These are phyloP conservation scores for Anagyrus pseudococci DNA, from an alignment of 2,888 invertebrate genomes.

Conservation along the genomic window DNA sequence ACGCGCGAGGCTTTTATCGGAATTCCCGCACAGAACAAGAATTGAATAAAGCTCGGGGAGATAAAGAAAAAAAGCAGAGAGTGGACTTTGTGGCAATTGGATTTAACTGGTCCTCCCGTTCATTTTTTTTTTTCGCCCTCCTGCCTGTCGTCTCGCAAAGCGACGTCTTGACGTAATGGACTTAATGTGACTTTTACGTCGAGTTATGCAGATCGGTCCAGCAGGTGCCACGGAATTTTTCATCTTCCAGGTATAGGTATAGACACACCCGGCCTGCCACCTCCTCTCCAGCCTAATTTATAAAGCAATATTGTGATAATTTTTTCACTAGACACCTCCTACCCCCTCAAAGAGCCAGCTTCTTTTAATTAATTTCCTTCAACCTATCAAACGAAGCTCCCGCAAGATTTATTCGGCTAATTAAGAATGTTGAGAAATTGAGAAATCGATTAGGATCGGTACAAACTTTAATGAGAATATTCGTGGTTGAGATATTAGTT, in stretches of 20 bases:
- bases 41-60: slow-evolving; percentile 29
- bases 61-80: slow-evolving; percentile 8
- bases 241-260: slow-evolving; percentile 12
- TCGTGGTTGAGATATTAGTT: too few relatives aligned
- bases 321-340: slow-evolving; percentile 5
- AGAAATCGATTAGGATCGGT: too few relatives aligned
- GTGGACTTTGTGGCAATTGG: too few relatives aligned
- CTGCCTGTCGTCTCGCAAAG: neutral
- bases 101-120: slow-evolving; percentile 27
- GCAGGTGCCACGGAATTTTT: slow-evolving; percentile 26
- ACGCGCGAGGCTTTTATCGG: slow-evolving; percentile 38
- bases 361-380: too few relatives aligned
- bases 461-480: too few relatives aligned
- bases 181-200: slow-evolving; percentile 37
- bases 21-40: slow-evolving; percentile 22
- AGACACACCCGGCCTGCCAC: too few relatives aligned
- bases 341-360: too few relatives aligned
- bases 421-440: too few relatives aligned
- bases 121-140: slow-evolving; percentile 1
- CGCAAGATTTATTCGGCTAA: too few relatives aligned
- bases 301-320: slow-evolving; percentile 38
- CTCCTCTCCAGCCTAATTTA: slow-evolving; percentile 24
- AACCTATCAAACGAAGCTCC: too few relatives aligned
- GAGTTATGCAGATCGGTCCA: slow-evolving; percentile 35
- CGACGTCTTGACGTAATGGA: slow-evolving; percentile 33